Base-by-base conservation (phyloP, 2,797 vertebrate species). In the Sebastes wilsoni region DNA sequence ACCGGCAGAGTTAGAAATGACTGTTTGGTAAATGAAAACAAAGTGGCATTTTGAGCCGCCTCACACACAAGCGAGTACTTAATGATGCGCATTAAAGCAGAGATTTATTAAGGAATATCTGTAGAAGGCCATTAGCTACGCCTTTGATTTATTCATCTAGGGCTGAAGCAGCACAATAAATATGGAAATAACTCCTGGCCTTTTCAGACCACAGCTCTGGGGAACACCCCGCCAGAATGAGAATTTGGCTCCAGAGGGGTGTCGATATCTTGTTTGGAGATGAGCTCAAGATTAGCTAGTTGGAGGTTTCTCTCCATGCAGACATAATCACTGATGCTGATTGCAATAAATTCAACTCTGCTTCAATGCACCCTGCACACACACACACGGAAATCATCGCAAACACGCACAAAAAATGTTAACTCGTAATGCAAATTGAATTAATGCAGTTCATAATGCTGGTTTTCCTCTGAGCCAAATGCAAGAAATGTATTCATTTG, bases 101-200 rank as follows among this genome's bases (percentile, higher is more conserved):
- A 92, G 92, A 93, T 93, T 95, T 94, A 94, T 93, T 87, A 94
- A 87, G 87, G 92, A 85, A 91, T 49, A 49, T 88, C 78, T 90
- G 90, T 88, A 90, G 86, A 93, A 91, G 82, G 89, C 93, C 92
- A 94, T 94, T 95, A 94, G 89, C 91, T 86, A 79, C 22, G 85
- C 83, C 86, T 92, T 87, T 94, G 93, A 95, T 94, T 95, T 94
- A 95, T 95, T 94, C 90, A 94, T 84, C 81, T 72, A 83, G 84
- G 82, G 85, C 75, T 80, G 88, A 78, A 86, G 88, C 86, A 66
- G 92, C 86, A 92, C 93, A 92, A 93, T 94, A 92, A 95, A 94
- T 94, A 94, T 95, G 92, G 90, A 95, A 95, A 95, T 94, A 89
- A 83, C 84, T 92, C 75, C 72, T 92, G 89, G 86, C 87, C 93